A percentile compares a stretch with the other conserved stretches of the same genome.
These are phyloP conservation scores for Phenganax marumi DNA, from an alignment of 92 coral and sea anemone species.

Conservation along the genomic window DNA sequence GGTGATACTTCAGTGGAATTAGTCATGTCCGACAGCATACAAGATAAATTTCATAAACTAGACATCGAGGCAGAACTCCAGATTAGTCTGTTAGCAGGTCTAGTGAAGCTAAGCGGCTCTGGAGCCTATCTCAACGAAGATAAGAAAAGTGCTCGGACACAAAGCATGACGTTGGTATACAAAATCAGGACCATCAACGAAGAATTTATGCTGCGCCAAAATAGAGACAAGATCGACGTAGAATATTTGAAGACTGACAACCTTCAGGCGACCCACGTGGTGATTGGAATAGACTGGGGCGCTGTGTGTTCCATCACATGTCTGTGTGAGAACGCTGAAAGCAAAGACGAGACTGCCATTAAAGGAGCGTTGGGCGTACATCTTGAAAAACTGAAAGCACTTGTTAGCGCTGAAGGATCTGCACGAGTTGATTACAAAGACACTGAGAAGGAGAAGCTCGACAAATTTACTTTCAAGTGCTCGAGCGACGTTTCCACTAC, in stretches of 20 bases:
- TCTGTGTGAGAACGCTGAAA: background rate
- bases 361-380: slow-evolving; percentile 2
- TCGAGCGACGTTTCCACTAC: background rate
- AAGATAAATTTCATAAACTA: background rate
- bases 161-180: background rate
- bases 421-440: background rate
- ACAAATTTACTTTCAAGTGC: background rate
- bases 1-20: background rate
- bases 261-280: slow-evolving; percentile 1
- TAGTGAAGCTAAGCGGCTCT: slow-evolving; percentile 8
- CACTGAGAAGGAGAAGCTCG: background rate
- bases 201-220: slow-evolving; percentile 2
- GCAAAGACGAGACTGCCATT: background rate
- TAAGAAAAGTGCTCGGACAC: slow-evolving; percentile 6
- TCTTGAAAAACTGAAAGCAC: slow-evolving; percentile 4
- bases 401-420: background rate
- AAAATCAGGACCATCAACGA: slow-evolving; percentile 6
- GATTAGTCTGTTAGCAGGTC: slow-evolving; percentile 14
- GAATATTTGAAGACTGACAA: background rate
- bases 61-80: background rate
- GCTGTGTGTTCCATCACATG: slow-evolving; percentile 10
- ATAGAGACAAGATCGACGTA: background rate
- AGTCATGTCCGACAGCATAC: slow-evolving; percentile 3
- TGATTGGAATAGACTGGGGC: slow-evolving; percentile 6
- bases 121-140: background rate